A percentile compares a stretch with the other conserved stretches of the same genome.
Conservation (phyloP, 1,140 invertebrate species). For the Luehdorfia chinensis region DNA sequence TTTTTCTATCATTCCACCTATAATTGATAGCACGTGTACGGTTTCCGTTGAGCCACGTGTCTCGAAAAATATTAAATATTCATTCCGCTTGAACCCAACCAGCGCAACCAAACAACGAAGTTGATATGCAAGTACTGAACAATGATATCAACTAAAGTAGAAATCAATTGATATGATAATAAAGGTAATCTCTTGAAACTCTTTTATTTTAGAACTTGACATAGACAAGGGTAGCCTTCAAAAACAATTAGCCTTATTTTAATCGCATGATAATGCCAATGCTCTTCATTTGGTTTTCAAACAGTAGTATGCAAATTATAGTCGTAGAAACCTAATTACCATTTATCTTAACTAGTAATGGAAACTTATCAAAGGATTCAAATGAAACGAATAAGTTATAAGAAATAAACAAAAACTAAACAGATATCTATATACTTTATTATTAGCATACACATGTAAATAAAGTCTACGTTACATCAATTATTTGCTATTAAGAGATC, state of each 20-base stretch:
- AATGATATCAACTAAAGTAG: conserved; percentile 43
- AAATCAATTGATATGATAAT: conserved; percentile 44
- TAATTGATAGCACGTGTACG: conserved; percentile 72
- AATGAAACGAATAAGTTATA: background rate
- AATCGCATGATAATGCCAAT: background rate
- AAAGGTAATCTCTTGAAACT: conserved; percentile 32
- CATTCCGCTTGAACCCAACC: conserved; percentile 38
- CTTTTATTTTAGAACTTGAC: conserved; percentile 13
- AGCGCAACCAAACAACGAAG: conserved; percentile 31
- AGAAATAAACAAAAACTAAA: conserved; percentile 8
- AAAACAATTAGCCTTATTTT: background rate
- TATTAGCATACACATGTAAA: background rate
- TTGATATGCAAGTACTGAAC: conserved; percentile 41
- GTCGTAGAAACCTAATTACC: conserved; percentile 9
- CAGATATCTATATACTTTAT: conserved; percentile 1
- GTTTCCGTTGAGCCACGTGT: conserved; percentile 67
- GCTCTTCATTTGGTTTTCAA: conserved; percentile 7
- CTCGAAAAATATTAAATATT: conserved; percentile 63
- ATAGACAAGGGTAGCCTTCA: background rate
- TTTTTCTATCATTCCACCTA: conserved; percentile 53
- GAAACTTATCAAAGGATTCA: too few species aligned
- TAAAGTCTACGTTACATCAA: background rate
- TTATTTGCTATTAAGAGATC: conserved; percentile 13
- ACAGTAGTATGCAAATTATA: too few species aligned
- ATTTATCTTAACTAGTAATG: conserved; percentile 10